Evolutionary conservation across 2,888 invertebrate species (phyloP).

Genomic region (Acleris laterana): DNA sequence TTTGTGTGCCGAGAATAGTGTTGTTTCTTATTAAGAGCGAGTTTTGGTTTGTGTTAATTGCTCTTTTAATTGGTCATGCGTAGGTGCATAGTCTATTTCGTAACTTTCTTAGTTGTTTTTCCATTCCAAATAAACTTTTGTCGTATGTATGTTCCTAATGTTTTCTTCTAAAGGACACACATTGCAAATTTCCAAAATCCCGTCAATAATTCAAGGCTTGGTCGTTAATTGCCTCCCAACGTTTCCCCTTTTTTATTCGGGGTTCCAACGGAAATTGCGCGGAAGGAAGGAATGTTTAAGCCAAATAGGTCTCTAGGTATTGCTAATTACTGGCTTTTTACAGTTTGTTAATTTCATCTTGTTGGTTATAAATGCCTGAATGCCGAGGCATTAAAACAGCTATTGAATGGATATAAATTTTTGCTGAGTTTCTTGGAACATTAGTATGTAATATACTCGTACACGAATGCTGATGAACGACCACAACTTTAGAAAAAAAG

Average conservation of each 20-base stretch:
- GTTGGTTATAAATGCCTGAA: conserved; percentile 46
- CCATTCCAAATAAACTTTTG: no score
- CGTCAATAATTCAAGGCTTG: conserved; percentile 61
- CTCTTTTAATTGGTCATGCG: conserved; percentile 25
- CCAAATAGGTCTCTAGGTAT: conserved; percentile 67
- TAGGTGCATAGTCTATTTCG: conserved; percentile 13
- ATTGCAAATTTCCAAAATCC: conserved; percentile 53
- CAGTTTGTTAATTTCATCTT: conserved; percentile 51
- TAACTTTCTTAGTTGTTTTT: no score
- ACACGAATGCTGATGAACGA: no score
- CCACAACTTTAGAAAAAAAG: no score
- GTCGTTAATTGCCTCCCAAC: conserved; percentile 71
- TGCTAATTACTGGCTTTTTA: conserved; percentile 65
- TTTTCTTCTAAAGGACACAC: conserved; percentile 42
- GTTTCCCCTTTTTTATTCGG: conserved; percentile 61
- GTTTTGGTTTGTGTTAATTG: conserved; percentile 17
- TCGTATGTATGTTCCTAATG: no score
- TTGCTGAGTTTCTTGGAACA: no score
- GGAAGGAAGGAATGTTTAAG: conserved; percentile 71
- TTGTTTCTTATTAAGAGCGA: conserved; percentile 25
- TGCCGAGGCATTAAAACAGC: neutral
- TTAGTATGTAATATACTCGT: no score
- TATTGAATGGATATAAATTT: no score
- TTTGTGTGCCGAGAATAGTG: conserved; percentile 26
- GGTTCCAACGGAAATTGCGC: conserved; percentile 71